Evolutionary conservation across 2,888 invertebrate genomes (phyloP).

Genomic region (Drosophila anomalipes): DNA sequence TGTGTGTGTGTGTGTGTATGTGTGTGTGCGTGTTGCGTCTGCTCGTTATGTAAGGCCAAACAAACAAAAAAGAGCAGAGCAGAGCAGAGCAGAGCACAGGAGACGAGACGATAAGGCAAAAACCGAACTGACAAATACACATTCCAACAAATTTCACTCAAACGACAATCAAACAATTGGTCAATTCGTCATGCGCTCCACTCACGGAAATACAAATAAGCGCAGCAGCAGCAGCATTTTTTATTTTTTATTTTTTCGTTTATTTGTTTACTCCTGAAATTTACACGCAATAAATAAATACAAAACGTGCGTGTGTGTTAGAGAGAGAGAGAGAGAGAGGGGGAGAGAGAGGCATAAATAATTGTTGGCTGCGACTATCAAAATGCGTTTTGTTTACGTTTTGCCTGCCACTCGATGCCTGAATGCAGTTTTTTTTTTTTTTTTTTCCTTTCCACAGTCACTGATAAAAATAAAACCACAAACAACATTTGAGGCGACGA

Average conservation of each 20-base stretch:
- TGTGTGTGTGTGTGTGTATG: slow-evolving; percentile 12
- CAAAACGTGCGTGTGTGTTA: slow-evolving; percentile 1
- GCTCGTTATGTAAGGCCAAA: slow-evolving; percentile 40
- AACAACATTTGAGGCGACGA: slow-evolving; percentile 62
- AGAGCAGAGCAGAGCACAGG: neutral
- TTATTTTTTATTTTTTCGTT: slow-evolving; percentile 24
- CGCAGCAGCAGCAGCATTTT: slow-evolving; percentile 15
- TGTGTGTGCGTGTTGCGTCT: slow-evolving; percentile 3
- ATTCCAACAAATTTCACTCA: slow-evolving; percentile 39
- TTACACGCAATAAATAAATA: slow-evolving; percentile 72
- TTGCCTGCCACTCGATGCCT: slow-evolving; percentile 47
- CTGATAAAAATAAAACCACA: slow-evolving; percentile 73
- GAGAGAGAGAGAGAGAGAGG: neutral
- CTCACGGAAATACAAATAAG: slow-evolving; percentile 65
- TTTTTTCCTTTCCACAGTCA: slow-evolving; percentile 29
- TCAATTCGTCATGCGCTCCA: slow-evolving; percentile 44
- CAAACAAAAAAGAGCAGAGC: neutral
- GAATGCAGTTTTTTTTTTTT: slow-evolving; percentile 46
- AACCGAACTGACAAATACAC: slow-evolving; percentile 29
- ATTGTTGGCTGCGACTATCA: slow-evolving; percentile 25
- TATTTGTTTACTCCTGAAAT: slow-evolving; percentile 69
- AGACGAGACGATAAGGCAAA: slow-evolving; percentile 32
- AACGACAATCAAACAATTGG: slow-evolving; percentile 42
- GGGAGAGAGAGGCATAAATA: neutral
- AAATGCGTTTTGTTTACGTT: slow-evolving; percentile 60